These are phyloP conservation scores for Microctonus aethiopoides DNA, from an alignment of 2,888 invertebrate species.

Conservation along the genomic window DNA sequence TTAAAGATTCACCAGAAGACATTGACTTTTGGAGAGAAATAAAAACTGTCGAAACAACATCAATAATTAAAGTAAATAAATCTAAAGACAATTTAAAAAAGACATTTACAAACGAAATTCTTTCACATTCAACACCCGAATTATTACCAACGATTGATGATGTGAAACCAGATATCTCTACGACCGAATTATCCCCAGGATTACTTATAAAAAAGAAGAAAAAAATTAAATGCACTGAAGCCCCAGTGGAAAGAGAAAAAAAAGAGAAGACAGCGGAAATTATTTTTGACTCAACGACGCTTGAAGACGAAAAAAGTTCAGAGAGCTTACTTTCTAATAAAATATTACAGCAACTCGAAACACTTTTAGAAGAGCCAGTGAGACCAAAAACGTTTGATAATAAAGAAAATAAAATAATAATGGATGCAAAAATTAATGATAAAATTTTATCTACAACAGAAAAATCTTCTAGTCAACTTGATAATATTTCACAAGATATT, in stretches of 20 bases:
- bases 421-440: background rate
- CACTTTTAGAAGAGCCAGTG: slow-evolving; percentile 30
- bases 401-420: slow-evolving; percentile 13
- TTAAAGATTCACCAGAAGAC: slow-evolving; percentile 42
- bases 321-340: slow-evolving; percentile 43
- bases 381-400: background rate
- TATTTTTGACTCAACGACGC: slow-evolving; percentile 39
- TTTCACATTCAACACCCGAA: background rate
- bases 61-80: slow-evolving; percentile 16
- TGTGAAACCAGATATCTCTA: slow-evolving; percentile 37
- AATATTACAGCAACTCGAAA: slow-evolving; percentile 40
- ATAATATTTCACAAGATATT: background rate
- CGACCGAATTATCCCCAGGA: slow-evolving; percentile 46
- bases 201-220: slow-evolving; percentile 49
- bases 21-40: slow-evolving; percentile 65
- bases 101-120: background rate
- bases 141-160: slow-evolving; percentile 18
- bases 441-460: background rate
- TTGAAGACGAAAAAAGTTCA: slow-evolving; percentile 25
- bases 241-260: slow-evolving; percentile 47
- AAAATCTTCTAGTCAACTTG: background rate
- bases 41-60: background rate
- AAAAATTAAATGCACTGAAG: slow-evolving; percentile 50
- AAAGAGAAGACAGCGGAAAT: slow-evolving; percentile 44
- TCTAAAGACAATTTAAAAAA: slow-evolving; percentile 2